Base-by-base conservation (phyloP, 2,113 vertebrate genomes). In the Lampris megalopsis region DNA sequence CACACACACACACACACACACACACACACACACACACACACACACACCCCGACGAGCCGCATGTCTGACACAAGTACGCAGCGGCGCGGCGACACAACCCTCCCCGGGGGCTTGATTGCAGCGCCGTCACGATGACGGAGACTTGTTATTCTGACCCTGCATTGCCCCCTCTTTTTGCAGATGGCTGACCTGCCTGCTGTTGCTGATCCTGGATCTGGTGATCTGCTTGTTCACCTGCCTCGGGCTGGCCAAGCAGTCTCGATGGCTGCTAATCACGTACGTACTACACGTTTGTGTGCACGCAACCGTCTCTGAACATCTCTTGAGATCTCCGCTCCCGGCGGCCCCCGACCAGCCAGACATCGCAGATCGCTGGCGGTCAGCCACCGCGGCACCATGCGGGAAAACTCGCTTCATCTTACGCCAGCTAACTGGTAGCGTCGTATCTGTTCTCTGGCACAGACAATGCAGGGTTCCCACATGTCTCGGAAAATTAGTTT, bases 181-280 rank as follows among this genome's bases (percentile, higher is more conserved):
- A 91, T 99, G 98, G 98, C 92, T 99, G 58, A 92, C 94, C 59
- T 99, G 97, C 82, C 95, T 99, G 80, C 91, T 98, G 77, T 89
- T 99, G 64, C 96, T 99, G 83, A 93, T 97, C 91, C 81, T 98
- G 77, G 95, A 99, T 82, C 92, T 99, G 92, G 83, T 96, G 77
- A 94, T 97, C 92, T 99, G 96, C 89, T 91, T 99, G 62, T 83
- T 95, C 56, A 88, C 96, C 79, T 98, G 97, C 77, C 89, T 99
- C 87, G 97, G 95, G 24, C 93, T 99, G 83, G 97, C 97, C 68
- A 98, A 93, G 86, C 95, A 91, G 63, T 97, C 96, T 71, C 94
- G 91, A 56, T 97, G 95, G 91, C 94, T 99, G 60, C 94, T 99
- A 13, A 90, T 92, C 77, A 89, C 63, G 97, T 99, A 93, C 93